Evolutionary conservation across 2,113 vertebrate species (phyloP).

Genomic region (Ciconia maguari): DNA sequence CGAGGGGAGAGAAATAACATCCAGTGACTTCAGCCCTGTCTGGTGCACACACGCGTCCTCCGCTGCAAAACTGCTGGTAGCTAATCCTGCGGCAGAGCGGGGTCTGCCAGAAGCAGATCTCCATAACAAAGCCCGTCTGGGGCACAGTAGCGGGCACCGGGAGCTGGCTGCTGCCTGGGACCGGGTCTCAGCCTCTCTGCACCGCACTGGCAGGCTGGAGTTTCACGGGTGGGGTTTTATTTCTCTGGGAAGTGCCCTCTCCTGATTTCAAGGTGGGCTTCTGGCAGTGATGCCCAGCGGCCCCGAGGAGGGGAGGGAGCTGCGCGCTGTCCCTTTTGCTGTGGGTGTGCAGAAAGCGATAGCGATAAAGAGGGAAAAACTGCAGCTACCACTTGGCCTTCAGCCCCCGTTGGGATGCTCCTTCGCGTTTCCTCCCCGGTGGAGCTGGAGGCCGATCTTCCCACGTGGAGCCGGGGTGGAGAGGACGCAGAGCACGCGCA

Average conservation of each 20-base stretch:
- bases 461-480: background rate
- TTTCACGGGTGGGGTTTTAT: background rate
- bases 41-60: background rate
- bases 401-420: background rate
- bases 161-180: background rate
- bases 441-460: background rate
- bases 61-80: background rate
- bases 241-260: background rate
- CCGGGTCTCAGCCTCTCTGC: background rate
- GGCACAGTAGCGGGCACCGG: background rate
- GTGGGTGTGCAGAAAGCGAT: background rate
- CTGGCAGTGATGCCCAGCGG: background rate
- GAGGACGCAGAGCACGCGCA: background rate
- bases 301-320: background rate
- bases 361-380: background rate
- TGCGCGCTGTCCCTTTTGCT: background rate
- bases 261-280: accelerated
- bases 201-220: background rate
- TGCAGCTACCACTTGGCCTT: background rate
- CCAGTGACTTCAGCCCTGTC: background rate
- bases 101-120: background rate
- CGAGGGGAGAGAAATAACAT: background rate
- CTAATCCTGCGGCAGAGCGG: background rate
- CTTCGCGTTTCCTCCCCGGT: accelerated
- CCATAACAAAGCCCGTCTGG: background rate